Evolutionary conservation across 2,888 invertebrate genomes (phyloP).

Genomic region (Drosophila pegasa): DNA sequence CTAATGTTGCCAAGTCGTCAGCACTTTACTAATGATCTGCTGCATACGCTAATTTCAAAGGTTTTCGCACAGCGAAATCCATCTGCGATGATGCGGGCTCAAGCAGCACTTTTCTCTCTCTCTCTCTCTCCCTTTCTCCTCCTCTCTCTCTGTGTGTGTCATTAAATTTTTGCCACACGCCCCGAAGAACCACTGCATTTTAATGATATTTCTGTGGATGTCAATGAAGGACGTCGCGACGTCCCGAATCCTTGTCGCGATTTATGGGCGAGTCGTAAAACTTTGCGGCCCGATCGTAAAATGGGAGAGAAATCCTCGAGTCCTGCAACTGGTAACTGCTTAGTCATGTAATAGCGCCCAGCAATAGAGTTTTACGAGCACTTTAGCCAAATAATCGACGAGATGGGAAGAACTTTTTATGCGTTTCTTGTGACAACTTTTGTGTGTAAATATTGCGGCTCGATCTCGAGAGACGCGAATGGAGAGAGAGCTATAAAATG

Average conservation of each 20-base stretch:
- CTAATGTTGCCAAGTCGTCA: background rate
- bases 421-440: slow-evolving; percentile 32
- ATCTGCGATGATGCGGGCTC: slow-evolving; percentile 47
- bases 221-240: slow-evolving; percentile 10
- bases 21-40: slow-evolving; percentile 32
- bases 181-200: slow-evolving; percentile 25
- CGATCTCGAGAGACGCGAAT: background rate
- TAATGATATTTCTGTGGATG: slow-evolving; percentile 37
- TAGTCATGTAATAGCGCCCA: slow-evolving; percentile 9
- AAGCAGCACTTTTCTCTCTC: slow-evolving; percentile 14
- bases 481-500: background rate
- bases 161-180: slow-evolving; percentile 38
- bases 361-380: slow-evolving; percentile 41
- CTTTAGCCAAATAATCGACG: slow-evolving; percentile 19
- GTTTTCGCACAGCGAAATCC: slow-evolving; percentile 38
- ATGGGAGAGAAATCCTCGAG: slow-evolving; percentile 23
- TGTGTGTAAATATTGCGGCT: slow-evolving; percentile 46
- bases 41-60: slow-evolving; percentile 57
- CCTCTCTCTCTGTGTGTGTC: background rate
- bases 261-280: slow-evolving; percentile 45
- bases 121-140: background rate
- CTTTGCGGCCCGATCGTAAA: slow-evolving; percentile 37
- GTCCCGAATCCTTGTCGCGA: slow-evolving; percentile 16
- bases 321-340: slow-evolving; percentile 1
- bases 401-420: slow-evolving; percentile 22